Evolutionary conservation across 2,797 vertebrate genomes (phyloP).

Genomic region (Emydoidea blandingii): DNA sequence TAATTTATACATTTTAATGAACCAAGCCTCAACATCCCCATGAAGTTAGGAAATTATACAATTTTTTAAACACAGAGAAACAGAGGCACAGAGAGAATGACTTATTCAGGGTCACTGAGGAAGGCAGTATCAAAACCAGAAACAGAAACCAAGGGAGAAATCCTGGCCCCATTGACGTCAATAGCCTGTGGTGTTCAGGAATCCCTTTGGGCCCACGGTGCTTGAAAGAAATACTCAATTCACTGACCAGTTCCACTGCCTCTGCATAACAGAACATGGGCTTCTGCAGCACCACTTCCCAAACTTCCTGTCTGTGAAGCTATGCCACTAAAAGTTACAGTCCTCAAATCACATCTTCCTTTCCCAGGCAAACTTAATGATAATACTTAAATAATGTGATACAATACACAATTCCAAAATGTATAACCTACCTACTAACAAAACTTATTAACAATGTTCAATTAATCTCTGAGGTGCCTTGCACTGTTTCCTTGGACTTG

Average conservation of each 20-base stretch:
- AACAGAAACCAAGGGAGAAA: background rate
- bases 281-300: background rate
- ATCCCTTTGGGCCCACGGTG: background rate
- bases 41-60: background rate
- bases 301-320: background rate
- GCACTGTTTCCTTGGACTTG: background rate
- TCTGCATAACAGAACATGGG: background rate
- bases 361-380: background rate
- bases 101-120: background rate
- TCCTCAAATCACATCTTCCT: background rate
- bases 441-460: background rate
- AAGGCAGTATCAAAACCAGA: background rate
- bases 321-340: background rate
- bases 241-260: background rate
- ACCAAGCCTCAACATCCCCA: background rate
- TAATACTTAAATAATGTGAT: background rate
- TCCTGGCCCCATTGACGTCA: background rate
- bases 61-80: background rate
- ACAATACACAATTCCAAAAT: background rate
- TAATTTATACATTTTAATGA: constrained; percentile 13
- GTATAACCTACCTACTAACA: background rate
- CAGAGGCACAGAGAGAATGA: background rate
- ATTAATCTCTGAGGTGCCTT: background rate
- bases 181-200: background rate
- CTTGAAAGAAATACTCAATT: background rate